Evolutionary conservation across 2,888 invertebrate genomes (phyloP), one percentile per base, ranked within the genome.

Genomic region (Orchestes rusci): DNA sequence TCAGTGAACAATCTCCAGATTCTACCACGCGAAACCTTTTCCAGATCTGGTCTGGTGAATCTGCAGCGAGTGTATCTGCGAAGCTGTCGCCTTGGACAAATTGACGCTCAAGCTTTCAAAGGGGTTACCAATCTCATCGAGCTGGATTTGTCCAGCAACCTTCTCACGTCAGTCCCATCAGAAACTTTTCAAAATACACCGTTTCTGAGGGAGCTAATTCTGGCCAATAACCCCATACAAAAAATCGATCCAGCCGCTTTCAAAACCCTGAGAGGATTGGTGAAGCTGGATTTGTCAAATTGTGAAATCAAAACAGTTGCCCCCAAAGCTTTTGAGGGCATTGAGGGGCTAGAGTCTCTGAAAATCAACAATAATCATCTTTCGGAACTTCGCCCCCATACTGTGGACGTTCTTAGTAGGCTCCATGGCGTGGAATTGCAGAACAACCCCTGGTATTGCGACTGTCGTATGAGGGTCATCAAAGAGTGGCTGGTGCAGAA

Each of bases 51-150:
- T 48, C 75, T 93, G 47, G 75, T 88, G 52, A 91, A 92, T 70
- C 73, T 93, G 54, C 92, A 93, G 70, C 80, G 86, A 62, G 79
- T 93, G 44, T 90, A 85, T 70, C 71, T 93, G 62, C 79, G 84
- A 51, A 83, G 77, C 63, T 92, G 92, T 67, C 82, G 81, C 58
- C 82, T 93, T 64, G 85, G 86, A 50, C 84, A 84, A 70, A 89
- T 93, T 66, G 85, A 92, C 62, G 78, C 81, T 51, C 76, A 82
- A 59, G 90, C 93, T 15, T 85, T 93, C 66, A 79, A 80, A 59
- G 89, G 89, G 45, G 74, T 93, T 45, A 88, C 88, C 50, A 93
- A 92, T 72, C 76, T 92, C 58, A 84, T 92, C 49, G 92, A 92
- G 70, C 73, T 93, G 64, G 92, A 93, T 69, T 72, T 93, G 49